Evolutionary conservation across 2,888 invertebrate genomes (phyloP).

Genomic region (Ophonus ardosiacus): DNA sequence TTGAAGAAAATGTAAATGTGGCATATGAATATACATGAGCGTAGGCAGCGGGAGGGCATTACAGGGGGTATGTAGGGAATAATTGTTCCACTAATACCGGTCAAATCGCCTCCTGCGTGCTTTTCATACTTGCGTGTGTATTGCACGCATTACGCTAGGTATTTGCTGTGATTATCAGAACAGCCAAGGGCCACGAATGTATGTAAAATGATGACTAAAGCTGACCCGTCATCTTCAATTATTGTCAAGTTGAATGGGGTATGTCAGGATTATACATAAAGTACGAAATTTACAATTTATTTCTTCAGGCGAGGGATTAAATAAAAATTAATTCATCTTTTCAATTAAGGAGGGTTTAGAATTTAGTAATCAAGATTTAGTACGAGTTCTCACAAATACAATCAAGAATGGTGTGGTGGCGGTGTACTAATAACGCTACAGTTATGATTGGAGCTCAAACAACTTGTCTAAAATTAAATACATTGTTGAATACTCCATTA

Average conservation of each 20-base stretch:
- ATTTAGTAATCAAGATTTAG: too few relatives aligned
- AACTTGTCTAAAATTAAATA: too few relatives aligned
- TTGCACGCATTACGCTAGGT: slow-evolving; percentile 6
- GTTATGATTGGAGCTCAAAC: too few relatives aligned
- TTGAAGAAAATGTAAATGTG: slow-evolving; percentile 53
- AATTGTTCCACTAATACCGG: slow-evolving; percentile 28
- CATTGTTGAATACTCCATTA: too few relatives aligned
- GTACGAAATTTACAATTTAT: too few relatives aligned
- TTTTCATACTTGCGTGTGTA: slow-evolving; percentile 53
- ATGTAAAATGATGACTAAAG: slow-evolving; percentile 45
- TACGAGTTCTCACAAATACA: too few relatives aligned
- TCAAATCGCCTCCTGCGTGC: slow-evolving; percentile 2
- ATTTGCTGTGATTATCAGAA: slow-evolving; percentile 58
- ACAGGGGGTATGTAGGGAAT: neutral
- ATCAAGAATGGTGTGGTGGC: too few relatives aligned
- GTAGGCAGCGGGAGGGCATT: neutral
- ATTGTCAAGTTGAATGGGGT: neutral
- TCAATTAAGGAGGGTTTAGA: too few relatives aligned
- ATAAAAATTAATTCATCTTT: too few relatives aligned
- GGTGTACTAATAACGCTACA: too few relatives aligned
- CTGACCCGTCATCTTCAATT: slow-evolving; percentile 51
- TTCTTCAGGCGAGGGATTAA: too few relatives aligned
- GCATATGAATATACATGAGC: slow-evolving; percentile 55
- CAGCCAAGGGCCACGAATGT: slow-evolving; percentile 55
- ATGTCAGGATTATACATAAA: too few relatives aligned